phyloP scores from a whole-genome alignment of 1,140 invertebrate species.

The Nixonia krombeini region DNA sequence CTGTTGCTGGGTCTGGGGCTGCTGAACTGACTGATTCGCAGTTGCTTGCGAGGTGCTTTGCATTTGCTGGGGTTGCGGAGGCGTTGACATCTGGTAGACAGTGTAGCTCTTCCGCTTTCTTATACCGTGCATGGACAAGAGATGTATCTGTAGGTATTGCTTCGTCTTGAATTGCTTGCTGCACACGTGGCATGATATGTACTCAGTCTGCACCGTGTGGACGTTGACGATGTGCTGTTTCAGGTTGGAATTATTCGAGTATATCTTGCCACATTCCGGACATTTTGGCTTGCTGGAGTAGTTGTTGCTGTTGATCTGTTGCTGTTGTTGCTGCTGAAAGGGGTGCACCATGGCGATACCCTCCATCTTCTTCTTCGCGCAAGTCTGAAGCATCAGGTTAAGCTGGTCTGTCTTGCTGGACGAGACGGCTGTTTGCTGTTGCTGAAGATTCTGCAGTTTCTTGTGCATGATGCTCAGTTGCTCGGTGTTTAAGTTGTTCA shows the following conservation, averaged over 20 bases:
- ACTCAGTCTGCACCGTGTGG: constrained; percentile 77
- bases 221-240: constrained; percentile 83
- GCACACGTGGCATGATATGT: constrained; percentile 77
- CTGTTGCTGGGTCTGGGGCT: constrained; percentile 54
- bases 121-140: constrained; percentile 79
- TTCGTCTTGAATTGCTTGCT: constrained; percentile 79
- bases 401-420: constrained; percentile 51
- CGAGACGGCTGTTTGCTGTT: no score
- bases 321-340: constrained; percentile 50
- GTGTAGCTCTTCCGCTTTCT: constrained; percentile 74
- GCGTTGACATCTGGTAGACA: constrained; percentile 63
- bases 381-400: constrained; percentile 64
- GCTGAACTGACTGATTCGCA: constrained; percentile 34
- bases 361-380: constrained; percentile 66
- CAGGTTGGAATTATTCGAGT: constrained; percentile 78
- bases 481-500: constrained; percentile 57
- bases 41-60: constrained; percentile 25
- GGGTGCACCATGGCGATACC: constrained; percentile 59
- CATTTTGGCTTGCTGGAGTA: constrained; percentile 74
- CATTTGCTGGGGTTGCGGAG: constrained; percentile 42
- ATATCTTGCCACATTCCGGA: constrained; percentile 78
- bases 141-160: constrained; percentile 80
- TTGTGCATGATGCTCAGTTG: constrained; percentile 66
- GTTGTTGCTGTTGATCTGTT: constrained; percentile 31
- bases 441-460: constrained; percentile 63